Base-by-base conservation (phyloP, 2,888 invertebrate genomes). In the Cryptocheilus praepositus region DNA sequence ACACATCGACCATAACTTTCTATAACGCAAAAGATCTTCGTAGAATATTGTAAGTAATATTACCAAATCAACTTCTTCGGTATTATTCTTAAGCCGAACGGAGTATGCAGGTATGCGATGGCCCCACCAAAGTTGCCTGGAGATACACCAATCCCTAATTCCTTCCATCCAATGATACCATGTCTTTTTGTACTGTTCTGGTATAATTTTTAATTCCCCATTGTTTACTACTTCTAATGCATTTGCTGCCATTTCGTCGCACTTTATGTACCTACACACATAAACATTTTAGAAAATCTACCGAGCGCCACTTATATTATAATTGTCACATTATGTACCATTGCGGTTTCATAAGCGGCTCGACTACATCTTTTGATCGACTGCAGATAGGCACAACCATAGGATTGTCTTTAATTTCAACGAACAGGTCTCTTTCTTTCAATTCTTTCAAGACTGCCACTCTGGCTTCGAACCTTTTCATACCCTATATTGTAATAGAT, bases 91-190 rank as follows among this genome's bases (percentile, higher is more conserved):
- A 64, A 93, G 89, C 11, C 90, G 91, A 15, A 96, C 93, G 84
- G 92, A 93, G 87, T 98, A 99, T 0, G 97, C 98, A 0, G 99
- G 99, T 77, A 99, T 97, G 66, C 96, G 93, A 89, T 99, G 99
- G 0, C 99, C 99, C 99, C 99, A 99, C 99, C 99, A 99, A 63
- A 99, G 91, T 89, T 99, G 99, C 0, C 96, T 91, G 0, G 98
- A 99, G 67, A 99, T 96, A 89, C 99, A 99, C 99, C 99, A 99
- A 89, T 99, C 99, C 3, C 98, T 93, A 77, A 98, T 97, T 84
- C 96, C 96, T 84, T 95, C 95, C 92, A 99, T 94, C 99, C 99
- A 99, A 85, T 94, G 93, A 89, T 93, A 94, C 99, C 99, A 99
- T 43, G 93, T 96, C 90, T 96, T 97, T 77, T 94, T 94, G 89